These are phyloP conservation scores for Apocheima hispidaria DNA, from an alignment of 2,888 invertebrate genomes.

Conservation along the genomic window DNA sequence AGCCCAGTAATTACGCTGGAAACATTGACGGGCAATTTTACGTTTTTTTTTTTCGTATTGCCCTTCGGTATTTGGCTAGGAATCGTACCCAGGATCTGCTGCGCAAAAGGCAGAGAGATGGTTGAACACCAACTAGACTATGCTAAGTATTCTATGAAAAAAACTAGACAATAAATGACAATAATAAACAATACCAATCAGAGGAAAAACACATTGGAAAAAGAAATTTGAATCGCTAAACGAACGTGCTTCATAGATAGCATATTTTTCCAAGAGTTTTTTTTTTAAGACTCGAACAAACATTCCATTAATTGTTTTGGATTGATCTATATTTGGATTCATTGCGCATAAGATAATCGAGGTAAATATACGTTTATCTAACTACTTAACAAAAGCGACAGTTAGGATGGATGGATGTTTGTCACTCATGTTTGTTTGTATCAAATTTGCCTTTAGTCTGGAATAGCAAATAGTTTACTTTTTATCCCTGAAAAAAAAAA, in stretches of 20 bases:
- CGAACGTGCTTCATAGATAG: constrained; percentile 24
- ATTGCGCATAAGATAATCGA: no score
- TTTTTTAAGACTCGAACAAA: not conserved
- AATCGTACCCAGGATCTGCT: not conserved
- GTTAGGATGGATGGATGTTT: no score
- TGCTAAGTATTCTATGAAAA: not conserved
- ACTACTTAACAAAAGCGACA: no score
- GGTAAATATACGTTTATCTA: no score
- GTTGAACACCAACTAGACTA: not conserved
- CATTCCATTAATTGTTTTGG: not conserved
- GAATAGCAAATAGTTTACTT: no score
- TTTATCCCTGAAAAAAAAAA: no score
- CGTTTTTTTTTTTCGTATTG: no score
- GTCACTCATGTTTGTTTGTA: no score
- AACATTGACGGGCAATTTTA: no score
- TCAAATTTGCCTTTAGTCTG: no score
- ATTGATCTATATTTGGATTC: not conserved
- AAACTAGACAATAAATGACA: not conserved
- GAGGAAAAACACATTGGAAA: constrained; percentile 5
- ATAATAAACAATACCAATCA: constrained; percentile 9
- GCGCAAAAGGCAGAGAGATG: not conserved
- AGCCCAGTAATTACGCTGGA: no score
- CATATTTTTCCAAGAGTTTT: constrained; percentile 11
- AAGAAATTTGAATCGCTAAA: constrained; percentile 16
- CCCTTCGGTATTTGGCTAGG: no score